Base-by-base conservation (phyloP, 2,888 invertebrate genomes). In the Drosophila limbata region DNA sequence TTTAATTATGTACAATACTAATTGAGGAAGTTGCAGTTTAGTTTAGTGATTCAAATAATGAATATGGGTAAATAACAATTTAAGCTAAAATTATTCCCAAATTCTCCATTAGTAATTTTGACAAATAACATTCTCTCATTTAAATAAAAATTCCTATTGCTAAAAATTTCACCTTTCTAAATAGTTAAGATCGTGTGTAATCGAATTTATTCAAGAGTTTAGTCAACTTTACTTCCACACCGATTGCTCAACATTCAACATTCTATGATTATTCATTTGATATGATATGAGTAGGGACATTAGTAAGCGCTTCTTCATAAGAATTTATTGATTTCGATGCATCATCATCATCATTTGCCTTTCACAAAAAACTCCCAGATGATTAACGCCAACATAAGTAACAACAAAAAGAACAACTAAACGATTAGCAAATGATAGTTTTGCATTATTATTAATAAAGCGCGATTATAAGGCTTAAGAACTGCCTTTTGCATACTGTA, bases 331-430 rank as follows among this genome's bases (percentile, higher is more conserved):
- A 55, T 42, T 47, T 37, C 53, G 45, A 69, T 76, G 75, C 76
- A 76, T 79, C 75, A 75, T 68, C 73, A 19, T 39, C 50, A 56
- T 39, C 50, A 60, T 71, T 61, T 73, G 79, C 83, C 83, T 89
- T 84, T 84, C 89, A 84, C 82, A 72, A 84, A 72, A 81, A 69
- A 87, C 81, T 73, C 84, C 48, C 75, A 74, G 70, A 57, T 65
- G 84, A 74, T 86, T 81, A 77, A 69, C 71, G 73, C 52, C 67
- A 61, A 45, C 80, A 79, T 66, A 69, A 65, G 51, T 51, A 47
- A 71, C 56, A 52, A 59, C 59, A 52, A 52, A 63, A 60, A 37
- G 65, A 74, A 69, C 61, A 57, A 59, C 61, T 47, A 66, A 71
- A 59, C 79, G 55, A 62, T 83, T 73, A 73, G 66, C 77, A 69